A percentile compares a stretch with the other conserved stretches of the same genome.
Conservation (phyloP, 2,888 invertebrate species). For the Ecdyonurus torrentis region DNA sequence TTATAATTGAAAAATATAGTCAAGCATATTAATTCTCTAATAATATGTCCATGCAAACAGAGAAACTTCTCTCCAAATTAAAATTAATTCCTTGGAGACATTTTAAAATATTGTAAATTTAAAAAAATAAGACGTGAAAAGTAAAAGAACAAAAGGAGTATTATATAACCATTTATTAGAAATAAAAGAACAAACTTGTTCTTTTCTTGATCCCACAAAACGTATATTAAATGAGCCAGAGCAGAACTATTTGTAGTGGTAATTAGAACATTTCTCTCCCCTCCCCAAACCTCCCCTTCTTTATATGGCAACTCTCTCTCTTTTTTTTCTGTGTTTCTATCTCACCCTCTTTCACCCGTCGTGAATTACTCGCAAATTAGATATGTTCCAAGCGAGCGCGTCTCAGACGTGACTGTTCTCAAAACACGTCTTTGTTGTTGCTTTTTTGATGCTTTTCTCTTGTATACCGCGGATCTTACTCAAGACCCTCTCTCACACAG, state of each 20-base stretch:
- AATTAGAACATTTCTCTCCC: conserved; percentile 7
- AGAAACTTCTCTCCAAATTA: background rate
- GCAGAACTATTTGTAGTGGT: conserved; percentile 8
- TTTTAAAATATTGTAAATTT: background rate
- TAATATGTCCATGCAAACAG: too few relatives aligned
- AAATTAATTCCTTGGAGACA: background rate
- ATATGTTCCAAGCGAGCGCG: background rate
- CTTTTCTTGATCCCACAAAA: conserved; percentile 5
- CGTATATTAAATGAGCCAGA: conserved; percentile 9
- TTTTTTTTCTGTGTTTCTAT: too few relatives aligned
- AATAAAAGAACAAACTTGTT: background rate
- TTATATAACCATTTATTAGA: background rate
- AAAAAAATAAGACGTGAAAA: background rate
- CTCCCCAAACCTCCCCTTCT: too few relatives aligned
- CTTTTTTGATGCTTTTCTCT: background rate
- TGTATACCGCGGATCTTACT: too few relatives aligned
- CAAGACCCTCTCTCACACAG: too few relatives aligned
- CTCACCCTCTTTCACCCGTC: background rate
- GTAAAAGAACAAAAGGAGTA: background rate
- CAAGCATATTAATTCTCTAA: background rate
- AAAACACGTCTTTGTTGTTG: background rate
- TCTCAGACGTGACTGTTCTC: background rate
- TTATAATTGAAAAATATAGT: background rate
- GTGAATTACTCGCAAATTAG: background rate
- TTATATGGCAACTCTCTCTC: too few relatives aligned